Conservation (phyloP, 2,113 vertebrate genomes). For the Benitochromis conjunctus region DNA sequence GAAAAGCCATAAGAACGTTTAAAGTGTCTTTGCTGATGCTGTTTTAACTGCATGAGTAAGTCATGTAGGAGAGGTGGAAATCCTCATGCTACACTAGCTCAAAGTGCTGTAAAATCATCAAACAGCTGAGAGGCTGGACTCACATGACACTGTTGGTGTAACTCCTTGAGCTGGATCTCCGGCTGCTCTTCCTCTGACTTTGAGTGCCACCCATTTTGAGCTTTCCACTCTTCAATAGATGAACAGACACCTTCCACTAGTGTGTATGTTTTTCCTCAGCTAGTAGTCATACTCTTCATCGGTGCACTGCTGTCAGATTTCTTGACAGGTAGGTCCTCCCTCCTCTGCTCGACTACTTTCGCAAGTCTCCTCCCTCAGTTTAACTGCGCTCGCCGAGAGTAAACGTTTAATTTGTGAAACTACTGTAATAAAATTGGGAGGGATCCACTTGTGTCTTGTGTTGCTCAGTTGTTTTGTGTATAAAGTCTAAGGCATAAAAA, state of each 20-base stretch:
- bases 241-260: not conserved
- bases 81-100: not conserved
- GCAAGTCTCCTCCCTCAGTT: constrained; percentile 29
- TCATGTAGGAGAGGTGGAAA: not conserved
- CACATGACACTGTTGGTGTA: constrained; percentile 23
- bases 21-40: not conserved
- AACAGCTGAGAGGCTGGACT: constrained; percentile 30
- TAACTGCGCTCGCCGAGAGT: not conserved
- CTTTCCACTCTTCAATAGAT: not conserved
- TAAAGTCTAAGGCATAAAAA: constrained; percentile 21
- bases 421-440: constrained; percentile 2
- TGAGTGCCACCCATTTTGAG: constrained; percentile 51
- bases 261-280: not conserved
- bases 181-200: constrained; percentile 52
- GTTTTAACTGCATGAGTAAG: not conserved
- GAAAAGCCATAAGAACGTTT: not conserved
- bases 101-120: not conserved
- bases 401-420: not conserved
- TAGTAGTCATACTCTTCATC: not conserved
- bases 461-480: not conserved
- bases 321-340: constrained; percentile 33
- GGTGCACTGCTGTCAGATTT: not conserved
- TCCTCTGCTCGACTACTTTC: not conserved
- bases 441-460: not conserved
- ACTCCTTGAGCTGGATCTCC: not conserved